Evolutionary conservation across 1,140 invertebrate species (phyloP), one percentile per base, ranked within the genome.

Genomic region (Drosophila navojoa): DNA sequence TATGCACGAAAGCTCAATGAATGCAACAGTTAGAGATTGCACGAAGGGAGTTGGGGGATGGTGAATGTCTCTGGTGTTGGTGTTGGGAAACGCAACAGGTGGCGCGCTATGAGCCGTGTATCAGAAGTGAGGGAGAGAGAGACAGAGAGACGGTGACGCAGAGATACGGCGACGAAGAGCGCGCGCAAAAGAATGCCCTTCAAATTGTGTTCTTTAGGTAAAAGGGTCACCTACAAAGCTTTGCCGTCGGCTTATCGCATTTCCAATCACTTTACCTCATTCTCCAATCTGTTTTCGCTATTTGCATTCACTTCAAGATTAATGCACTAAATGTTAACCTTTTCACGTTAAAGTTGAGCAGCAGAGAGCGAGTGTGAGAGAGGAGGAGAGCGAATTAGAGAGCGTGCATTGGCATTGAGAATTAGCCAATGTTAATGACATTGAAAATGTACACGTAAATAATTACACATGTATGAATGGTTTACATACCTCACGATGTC

Each of bases 171-270:
- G 52, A 19, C 29, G 19, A 16, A 40, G 35, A 0, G 40, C 16
- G 45, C 47, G 19, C 7, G n/a, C 35, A 11, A 27, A 47, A 47
- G 63, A 13, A 62, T 67, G 81, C 81, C 81, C 81, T 86, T 86
- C 82, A 86, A 86, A 82, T 70, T 77, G 60, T 38, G 57, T 76
- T 82, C 71, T 81, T 81, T 74, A 52, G 15, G 40, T 58, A 38
- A 67, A 67, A 70, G 76, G 81, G 81, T 86, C 81, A 86, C 81
- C 81, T 86, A 81, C 79, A 86, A 86, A 85, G 60, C 52, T 35
- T 38, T 38, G 22, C 19, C 47, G 27, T 15, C 44, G 57, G 76
- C 81, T 85, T 85, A 85, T 85, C 81, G 76, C 66, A 77, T 60
- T 64, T 61, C 78, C 82, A 81, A 79, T 84, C 68, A 78, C 59